phyloP scores from a whole-genome alignment of 23 tunicate genomes.

The Botrylloides violaceus region DNA sequence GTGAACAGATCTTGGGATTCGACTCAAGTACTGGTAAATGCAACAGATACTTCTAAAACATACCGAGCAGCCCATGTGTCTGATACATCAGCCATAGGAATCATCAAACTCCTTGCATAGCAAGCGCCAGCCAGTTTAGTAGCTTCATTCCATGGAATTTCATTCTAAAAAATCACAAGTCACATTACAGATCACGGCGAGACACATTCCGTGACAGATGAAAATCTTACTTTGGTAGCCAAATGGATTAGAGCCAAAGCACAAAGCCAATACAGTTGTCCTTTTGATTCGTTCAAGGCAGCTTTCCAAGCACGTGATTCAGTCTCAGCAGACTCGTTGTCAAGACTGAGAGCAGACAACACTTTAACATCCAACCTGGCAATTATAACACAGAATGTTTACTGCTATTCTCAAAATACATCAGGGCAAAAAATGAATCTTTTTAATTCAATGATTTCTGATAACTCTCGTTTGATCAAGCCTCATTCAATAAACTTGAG shows the following conservation, averaged over 20 bases:
- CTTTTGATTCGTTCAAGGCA: constrained; percentile 47
- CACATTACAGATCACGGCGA: neutral
- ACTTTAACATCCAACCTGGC: constrained; percentile 1
- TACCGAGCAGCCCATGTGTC: constrained; percentile 54
- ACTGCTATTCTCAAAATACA: neutral
- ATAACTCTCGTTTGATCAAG: too few relatives aligned
- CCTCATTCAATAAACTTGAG: too few relatives aligned
- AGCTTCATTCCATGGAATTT: constrained; percentile 36
- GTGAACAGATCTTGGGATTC: too few relatives aligned
- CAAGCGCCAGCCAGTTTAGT: constrained; percentile 18
- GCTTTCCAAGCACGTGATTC: constrained; percentile 39
- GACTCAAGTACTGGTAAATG: too few relatives aligned
- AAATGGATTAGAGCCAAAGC: constrained; percentile 42
- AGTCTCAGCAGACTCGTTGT: neutral
- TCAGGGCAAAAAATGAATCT: too few relatives aligned
- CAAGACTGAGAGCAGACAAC: neutral
- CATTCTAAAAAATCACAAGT: constrained; percentile 27
- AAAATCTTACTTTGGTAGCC: constrained; percentile 29
- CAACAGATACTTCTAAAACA: too few relatives aligned
- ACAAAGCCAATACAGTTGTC: constrained; percentile 47
- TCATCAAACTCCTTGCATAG: constrained; percentile 36
- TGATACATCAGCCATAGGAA: constrained; percentile 25
- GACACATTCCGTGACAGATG: too few relatives aligned
- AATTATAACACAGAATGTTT: neutral
- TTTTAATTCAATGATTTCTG: too few relatives aligned